Base-by-base conservation (phyloP, 2,888 invertebrate genomes). In the Drosophila emarginata region DNA sequence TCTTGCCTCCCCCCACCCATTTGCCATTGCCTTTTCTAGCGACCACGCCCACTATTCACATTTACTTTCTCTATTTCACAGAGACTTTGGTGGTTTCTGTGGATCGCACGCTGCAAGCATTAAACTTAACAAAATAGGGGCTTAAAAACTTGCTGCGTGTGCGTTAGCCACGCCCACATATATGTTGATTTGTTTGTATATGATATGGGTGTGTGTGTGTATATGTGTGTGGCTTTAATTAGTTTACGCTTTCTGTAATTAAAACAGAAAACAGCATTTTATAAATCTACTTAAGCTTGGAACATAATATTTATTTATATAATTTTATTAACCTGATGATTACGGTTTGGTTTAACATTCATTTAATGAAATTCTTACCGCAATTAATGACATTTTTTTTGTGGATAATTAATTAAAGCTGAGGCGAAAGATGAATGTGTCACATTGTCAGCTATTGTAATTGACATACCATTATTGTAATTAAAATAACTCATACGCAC, bases 401-500 rank as follows among this genome's bases (percentile, higher is more conserved):
- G 67, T 61, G 59, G 58, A 36, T 78, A 80, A 80, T 79, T 82
- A 80, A 79, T 76, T 78, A 77, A 76, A 40, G 28, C 14, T 23
- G 26, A 39, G 26, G 54, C 61, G 56, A 59, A 58, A 67, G 23
- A 53, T 60, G 53, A 62, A 58, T 72, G 68, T 85, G 83, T 76
- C 81, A 82, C 62, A 14, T 45, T 64, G 60, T 59, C 62, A 75
- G 71, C 67, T 58, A 53, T 76, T 72, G 72, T 85, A 87, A 84
- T 87, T 85, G 87, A 85, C 85, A 85, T 75, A 77, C 85, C 82
- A 87, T 87, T 85, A 85, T 87, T 80, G 76, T 87, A 85, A 87
- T 85, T 85, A 87, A 87, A 87, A 84, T 87, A 80, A 77, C 85
- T 80, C 76, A 85, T 84, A 81, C 85, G 74, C 66, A 58, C 23